A percentile compares a stretch with the other conserved stretches of the same genome.
Conservation (phyloP, 1,140 invertebrate genomes). For the Oryzaephilus surinamensis region DNA sequence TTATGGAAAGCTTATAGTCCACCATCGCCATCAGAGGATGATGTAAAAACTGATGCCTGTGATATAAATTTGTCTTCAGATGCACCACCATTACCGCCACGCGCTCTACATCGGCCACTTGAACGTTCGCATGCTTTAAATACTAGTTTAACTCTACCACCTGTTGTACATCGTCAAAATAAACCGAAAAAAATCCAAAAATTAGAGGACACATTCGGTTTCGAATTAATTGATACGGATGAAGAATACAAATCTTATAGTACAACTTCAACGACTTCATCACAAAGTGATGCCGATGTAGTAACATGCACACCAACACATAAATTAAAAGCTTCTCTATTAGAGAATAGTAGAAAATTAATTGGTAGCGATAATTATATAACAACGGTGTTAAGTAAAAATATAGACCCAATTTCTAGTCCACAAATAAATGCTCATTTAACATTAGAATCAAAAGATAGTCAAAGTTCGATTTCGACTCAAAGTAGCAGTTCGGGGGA, state of each 20-base stretch:
- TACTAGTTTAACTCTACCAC: slow-evolving; percentile 33
- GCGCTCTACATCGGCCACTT: slow-evolving; percentile 46
- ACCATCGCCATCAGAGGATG: slow-evolving; percentile 37
- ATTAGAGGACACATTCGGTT: slow-evolving; percentile 62
- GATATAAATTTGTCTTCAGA: slow-evolving; percentile 22
- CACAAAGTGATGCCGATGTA: slow-evolving; percentile 15
- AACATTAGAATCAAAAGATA: slow-evolving; percentile 27
- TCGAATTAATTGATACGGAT: slow-evolving; percentile 69
- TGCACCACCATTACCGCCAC: slow-evolving; percentile 41
- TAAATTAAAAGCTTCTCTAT: slow-evolving; percentile 42
- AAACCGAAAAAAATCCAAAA: slow-evolving; percentile 47
- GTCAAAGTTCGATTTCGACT: slow-evolving; percentile 27
- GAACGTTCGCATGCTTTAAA: slow-evolving; percentile 49
- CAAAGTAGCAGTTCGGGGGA: slow-evolving; percentile 24
- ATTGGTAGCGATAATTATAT: slow-evolving; percentile 58
- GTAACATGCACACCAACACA: slow-evolving; percentile 38
- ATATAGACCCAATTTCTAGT: slow-evolving; percentile 38
- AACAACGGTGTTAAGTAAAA: slow-evolving; percentile 46
- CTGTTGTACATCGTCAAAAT: slow-evolving; percentile 42
- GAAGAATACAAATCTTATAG: slow-evolving; percentile 38
- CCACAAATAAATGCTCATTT: slow-evolving; percentile 25
- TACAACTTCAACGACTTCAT: slow-evolving; percentile 11
- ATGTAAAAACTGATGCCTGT: slow-evolving; percentile 36
- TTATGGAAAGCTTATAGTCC: slow-evolving; percentile 48
- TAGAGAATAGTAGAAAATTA: slow-evolving; percentile 44